phyloP scores from a whole-genome alignment of 2,797 vertebrate species.

The Sebastes hubbsi region DNA sequence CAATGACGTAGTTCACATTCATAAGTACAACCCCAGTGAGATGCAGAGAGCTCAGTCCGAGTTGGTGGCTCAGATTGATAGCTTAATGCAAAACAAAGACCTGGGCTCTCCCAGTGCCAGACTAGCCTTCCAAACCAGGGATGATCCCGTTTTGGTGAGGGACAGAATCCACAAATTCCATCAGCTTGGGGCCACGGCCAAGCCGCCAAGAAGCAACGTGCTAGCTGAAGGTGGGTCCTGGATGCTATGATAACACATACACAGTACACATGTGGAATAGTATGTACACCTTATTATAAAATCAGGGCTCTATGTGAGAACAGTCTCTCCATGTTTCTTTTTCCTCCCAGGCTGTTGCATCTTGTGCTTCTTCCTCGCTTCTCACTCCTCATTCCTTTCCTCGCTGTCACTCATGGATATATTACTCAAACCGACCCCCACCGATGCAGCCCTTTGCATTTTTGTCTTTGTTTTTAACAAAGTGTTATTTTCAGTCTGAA shows the following conservation, averaged over 20 bases:
- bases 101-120: slow-evolving; percentile 79
- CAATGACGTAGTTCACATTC: slow-evolving; percentile 87
- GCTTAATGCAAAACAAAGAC: slow-evolving; percentile 92
- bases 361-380: background rate
- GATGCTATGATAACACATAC: slow-evolving; percentile 3
- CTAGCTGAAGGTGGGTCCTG: slow-evolving; percentile 86
- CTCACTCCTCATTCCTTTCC: background rate
- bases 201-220: slow-evolving; percentile 80
- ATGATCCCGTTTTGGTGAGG: slow-evolving; percentile 87
- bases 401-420: background rate
- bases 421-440: background rate
- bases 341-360: background rate
- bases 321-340: background rate
- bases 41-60: slow-evolving; percentile 87
- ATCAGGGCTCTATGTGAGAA: background rate
- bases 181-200: slow-evolving; percentile 89
- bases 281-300: background rate
- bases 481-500: background rate
- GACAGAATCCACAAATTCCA: slow-evolving; percentile 97
- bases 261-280: background rate
- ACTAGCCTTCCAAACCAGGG: slow-evolving; percentile 81
- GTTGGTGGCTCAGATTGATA: slow-evolving; percentile 91
- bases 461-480: background rate
- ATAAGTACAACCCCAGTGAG: slow-evolving; percentile 88
- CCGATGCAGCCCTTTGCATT: background rate